Base-by-base conservation (phyloP, 2,113 vertebrate species). In the Lucifuga dentata region DNA sequence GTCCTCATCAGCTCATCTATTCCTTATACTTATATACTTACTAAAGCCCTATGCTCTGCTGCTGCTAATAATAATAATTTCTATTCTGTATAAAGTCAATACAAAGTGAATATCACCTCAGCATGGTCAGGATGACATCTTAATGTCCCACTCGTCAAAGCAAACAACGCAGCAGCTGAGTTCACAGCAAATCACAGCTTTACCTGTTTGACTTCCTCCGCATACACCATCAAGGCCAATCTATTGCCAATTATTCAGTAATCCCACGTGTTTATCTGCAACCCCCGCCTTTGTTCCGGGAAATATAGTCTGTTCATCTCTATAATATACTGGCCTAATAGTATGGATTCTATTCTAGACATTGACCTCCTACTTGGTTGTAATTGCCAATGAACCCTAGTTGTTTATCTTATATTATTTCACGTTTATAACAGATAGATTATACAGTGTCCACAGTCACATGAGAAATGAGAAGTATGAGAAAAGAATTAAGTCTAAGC, bases 101-200 rank as follows among this genome's bases (percentile, higher is more conserved):
- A 46, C 5, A 24, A 24, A 43, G 12, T 24, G 3, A 2, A 45
- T 39, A 17, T 19, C 3, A 21, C 3, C 3, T 23, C 43, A 13
- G 3, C 38, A 38, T 10, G 13, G 20, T 48, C 51, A 73, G 3
- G 11, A 13, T 36, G 15, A 26, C 3, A 17, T 48, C 11, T 17
- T 20, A n/a, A 12, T 1, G 23, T 5, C 7, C 3, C 17, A 46
- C 8, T 33, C 17, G 17, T 35, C 46, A 5, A 33, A 1, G 8
- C 15, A 13, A 33, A 11, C 2, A 23, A 43, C 11, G 16, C 11
- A 1, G 17, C 1, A 29, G 38, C 8, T 26, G 26, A 40, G 41
- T 56, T 29, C 36, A 33, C 16, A 26, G 29, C 21, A 49, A 58
- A 41, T 16, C 56, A 45, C 20, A 15, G 26, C n/a, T 38, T 46